phyloP scores from a whole-genome alignment of 2,888 invertebrate species.

The Notodonta ziczac region DNA sequence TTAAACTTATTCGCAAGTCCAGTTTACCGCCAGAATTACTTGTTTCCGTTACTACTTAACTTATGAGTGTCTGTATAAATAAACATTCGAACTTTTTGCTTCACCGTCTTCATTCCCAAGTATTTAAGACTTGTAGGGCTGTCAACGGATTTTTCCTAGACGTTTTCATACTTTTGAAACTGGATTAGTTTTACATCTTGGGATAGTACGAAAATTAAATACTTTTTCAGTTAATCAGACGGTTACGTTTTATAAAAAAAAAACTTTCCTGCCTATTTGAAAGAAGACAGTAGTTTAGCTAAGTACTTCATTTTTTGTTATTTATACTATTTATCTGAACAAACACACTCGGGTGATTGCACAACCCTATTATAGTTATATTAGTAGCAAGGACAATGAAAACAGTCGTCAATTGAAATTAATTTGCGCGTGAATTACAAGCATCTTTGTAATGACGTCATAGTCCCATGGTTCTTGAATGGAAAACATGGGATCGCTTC shows the following conservation, averaged over 20 bases:
- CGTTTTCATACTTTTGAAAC: too few relatives aligned
- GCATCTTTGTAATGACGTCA: background rate
- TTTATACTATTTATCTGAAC: too few relatives aligned
- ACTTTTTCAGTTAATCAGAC: too few relatives aligned
- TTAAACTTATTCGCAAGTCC: background rate
- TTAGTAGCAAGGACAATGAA: background rate
- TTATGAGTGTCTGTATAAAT: slow-evolving; percentile 17
- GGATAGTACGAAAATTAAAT: too few relatives aligned
- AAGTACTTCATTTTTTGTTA: too few relatives aligned
- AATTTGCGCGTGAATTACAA: background rate
- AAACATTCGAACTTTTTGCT: slow-evolving; percentile 34
- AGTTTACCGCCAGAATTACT: background rate
- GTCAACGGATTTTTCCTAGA: background rate
- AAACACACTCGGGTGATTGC: background rate
- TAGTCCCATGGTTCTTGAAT: background rate
- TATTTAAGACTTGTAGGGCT: background rate
- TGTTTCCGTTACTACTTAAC: slow-evolving; percentile 14
- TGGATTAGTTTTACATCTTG: too few relatives aligned
- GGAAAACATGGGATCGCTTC: background rate
- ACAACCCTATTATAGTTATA: background rate
- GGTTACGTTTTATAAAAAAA: too few relatives aligned
- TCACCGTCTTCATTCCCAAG: slow-evolving; percentile 41
- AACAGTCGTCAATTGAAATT: slow-evolving; percentile 11
- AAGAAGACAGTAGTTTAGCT: too few relatives aligned
- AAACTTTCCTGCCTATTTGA: too few relatives aligned